Conservation (phyloP, 2,797 vertebrate species). For the Hippopotamyrus pictus region DNA sequence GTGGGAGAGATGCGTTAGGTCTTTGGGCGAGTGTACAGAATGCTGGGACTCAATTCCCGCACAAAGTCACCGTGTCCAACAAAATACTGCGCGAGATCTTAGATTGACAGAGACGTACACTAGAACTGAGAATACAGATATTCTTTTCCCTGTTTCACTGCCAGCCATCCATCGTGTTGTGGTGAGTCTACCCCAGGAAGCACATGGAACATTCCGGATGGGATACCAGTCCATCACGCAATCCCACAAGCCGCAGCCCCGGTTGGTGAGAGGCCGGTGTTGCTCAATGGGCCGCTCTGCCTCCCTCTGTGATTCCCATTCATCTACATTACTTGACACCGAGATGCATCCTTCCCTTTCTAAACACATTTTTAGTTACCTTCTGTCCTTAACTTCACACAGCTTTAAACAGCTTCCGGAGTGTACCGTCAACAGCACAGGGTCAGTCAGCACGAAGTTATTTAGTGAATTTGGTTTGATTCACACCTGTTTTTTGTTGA, state of each 20-base stretch:
- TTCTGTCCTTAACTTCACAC: not conserved
- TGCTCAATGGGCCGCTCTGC: not conserved
- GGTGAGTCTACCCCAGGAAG: not conserved
- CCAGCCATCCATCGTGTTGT: not conserved
- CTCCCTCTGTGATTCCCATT: not conserved
- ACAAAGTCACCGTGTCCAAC: not conserved
- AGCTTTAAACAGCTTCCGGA: not conserved
- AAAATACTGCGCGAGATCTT: not conserved
- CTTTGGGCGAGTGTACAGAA: not conserved
- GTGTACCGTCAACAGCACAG: not conserved
- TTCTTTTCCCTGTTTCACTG: not conserved
- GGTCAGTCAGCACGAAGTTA: not conserved
- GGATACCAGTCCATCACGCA: not conserved
- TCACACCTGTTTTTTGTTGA: not conserved
- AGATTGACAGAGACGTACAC: not conserved
- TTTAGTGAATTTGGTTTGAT: not conserved
- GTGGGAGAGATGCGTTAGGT: not conserved
- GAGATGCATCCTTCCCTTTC: not conserved
- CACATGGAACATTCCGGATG: not conserved
- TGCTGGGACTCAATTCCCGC: not conserved
- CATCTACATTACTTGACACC: not conserved
- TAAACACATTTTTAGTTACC: not conserved
- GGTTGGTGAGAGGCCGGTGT: not conserved
- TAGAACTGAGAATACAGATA: not conserved
- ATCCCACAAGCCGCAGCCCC: not conserved